phyloP scores from a whole-genome alignment of 92 coral and sea anemone genomes.

The Epizoanthus scotinus region DNA sequence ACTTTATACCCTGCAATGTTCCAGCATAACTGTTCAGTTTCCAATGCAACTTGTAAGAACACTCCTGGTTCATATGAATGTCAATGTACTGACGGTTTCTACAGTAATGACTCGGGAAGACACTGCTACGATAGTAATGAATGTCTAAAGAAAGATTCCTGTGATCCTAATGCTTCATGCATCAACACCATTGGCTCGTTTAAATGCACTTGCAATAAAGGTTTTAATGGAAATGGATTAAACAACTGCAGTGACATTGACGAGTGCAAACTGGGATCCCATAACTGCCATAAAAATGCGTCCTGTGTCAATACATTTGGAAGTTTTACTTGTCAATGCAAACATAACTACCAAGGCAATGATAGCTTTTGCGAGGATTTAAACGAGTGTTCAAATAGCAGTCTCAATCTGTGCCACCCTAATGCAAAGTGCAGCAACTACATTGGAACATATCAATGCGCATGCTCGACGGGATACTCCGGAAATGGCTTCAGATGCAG shows the following conservation, averaged over 20 bases:
- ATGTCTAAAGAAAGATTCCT: slow-evolving; percentile 49
- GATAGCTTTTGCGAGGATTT: slow-evolving; percentile 56
- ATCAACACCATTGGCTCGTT: slow-evolving; percentile 60
- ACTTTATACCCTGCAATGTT: slow-evolving; percentile 28
- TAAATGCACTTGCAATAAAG: slow-evolving; percentile 48
- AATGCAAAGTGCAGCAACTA: slow-evolving; percentile 52
- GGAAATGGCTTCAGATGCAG: slow-evolving; percentile 57
- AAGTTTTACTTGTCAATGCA: slow-evolving; percentile 50
- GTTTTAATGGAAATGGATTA: slow-evolving; percentile 55
- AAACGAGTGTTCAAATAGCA: slow-evolving; percentile 54
- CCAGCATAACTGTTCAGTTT: slow-evolving; percentile 54
- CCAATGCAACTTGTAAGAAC: slow-evolving; percentile 52
- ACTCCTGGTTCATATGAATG: slow-evolving; percentile 63
- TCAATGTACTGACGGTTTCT: slow-evolving; percentile 47
- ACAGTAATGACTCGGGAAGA: slow-evolving; percentile 41
- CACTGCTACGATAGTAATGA: slow-evolving; percentile 57
- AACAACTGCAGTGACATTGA: slow-evolving; percentile 53
- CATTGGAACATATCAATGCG: slow-evolving; percentile 56
- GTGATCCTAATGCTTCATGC: slow-evolving; percentile 64
- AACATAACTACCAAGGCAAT: slow-evolving; percentile 51
- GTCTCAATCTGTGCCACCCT: slow-evolving; percentile 60
- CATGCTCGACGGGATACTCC: slow-evolving; percentile 46
- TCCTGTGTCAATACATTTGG: slow-evolving; percentile 50
- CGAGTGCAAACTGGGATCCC: slow-evolving; percentile 46
- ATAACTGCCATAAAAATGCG: slow-evolving; percentile 48